Evolutionary conservation across 2,888 invertebrate species (phyloP), one percentile per base, ranked within the genome.

Genomic region (Ophion slaviceki): DNA sequence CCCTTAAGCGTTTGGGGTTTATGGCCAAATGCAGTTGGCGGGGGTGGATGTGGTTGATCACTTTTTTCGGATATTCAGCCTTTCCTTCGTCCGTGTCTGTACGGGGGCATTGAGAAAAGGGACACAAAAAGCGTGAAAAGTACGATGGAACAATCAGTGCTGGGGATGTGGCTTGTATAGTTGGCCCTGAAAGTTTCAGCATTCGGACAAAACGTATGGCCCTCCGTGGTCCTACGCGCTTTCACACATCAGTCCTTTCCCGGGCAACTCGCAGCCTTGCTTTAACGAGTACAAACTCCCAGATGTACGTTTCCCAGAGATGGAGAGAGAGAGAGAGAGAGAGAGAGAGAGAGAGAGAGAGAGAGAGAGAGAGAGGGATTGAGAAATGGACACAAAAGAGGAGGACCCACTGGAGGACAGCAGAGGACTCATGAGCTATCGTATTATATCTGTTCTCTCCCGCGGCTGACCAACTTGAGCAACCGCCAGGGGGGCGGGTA

Each of bases 281-380:
- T 61, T 71, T 75, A 85, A 85, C 79, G 71, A 76, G 66, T 59
- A 40, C 79, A 76, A 82, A 79, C 79, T 72, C 79, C 24, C 53
- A 57, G 61, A 45, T 45, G 57, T 47, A 79, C 32, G 72, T 45
- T 45, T 45, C 45, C 7, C 45, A 64, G 45, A 5, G 71, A 78
- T 32, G 59, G 47, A 76, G 28, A 5, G 8, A 11, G 47, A 76
- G 28, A 40, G 47, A 75, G 2, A 28, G 24, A 40, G 61, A 20
- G 67, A 79, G 36, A 45, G 47, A 59, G 70, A 5, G 8, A 11
- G 47, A 40, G 2, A 28, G 24, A 40, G 61, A 20, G 67, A 79
- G 36, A 45, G 47, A 59, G 70, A 5, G 8, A 6, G 47, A 0
- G 0, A 2, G 45, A 1, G 45, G 45, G 47, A 47, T 47, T 47